phyloP scores from a whole-genome alignment of 2,888 invertebrate genomes.

The Patella depressa region DNA sequence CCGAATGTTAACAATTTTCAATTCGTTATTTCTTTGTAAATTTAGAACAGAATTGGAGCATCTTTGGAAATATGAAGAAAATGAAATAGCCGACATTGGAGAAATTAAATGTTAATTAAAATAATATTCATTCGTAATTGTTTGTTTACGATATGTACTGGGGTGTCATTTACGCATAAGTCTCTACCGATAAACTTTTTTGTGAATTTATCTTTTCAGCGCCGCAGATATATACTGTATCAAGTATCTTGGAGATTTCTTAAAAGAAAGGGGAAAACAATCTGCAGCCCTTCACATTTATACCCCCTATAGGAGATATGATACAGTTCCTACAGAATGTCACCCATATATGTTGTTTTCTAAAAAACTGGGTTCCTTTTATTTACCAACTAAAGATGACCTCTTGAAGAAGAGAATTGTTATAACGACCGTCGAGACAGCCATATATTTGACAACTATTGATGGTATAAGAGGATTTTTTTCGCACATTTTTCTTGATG shows the following conservation, averaged over 20 bases:
- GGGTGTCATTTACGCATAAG: not conserved
- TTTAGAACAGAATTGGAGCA: too few species aligned
- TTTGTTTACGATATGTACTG: too few species aligned
- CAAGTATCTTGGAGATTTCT: slow-evolving; percentile 60
- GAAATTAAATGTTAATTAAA: too few species aligned
- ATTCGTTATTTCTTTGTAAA: too few species aligned
- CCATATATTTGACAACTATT: slow-evolving; percentile 50
- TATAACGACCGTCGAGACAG: slow-evolving; percentile 61
- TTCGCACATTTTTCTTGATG: slow-evolving; percentile 67
- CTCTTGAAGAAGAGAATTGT: slow-evolving; percentile 55
- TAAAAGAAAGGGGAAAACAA: slow-evolving; percentile 39
- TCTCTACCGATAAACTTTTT: too few species aligned
- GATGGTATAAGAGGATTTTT: slow-evolving; percentile 52
- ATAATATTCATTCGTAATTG: too few species aligned
- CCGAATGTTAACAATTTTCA: too few species aligned
- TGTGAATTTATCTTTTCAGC: slow-evolving; percentile 47
- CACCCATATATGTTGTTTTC: slow-evolving; percentile 58
- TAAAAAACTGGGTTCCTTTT: slow-evolving; percentile 41
- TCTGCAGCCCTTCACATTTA: slow-evolving; percentile 48
- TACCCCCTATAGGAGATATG: slow-evolving; percentile 49
- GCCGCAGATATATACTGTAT: slow-evolving; percentile 67
- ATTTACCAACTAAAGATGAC: slow-evolving; percentile 49
- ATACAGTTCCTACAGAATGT: slow-evolving; percentile 52
- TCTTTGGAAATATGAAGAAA: too few species aligned
- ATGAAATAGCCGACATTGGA: too few species aligned